Base-by-base conservation (phyloP, 1,140 invertebrate genomes). In the Drosophila aff. region DNA sequence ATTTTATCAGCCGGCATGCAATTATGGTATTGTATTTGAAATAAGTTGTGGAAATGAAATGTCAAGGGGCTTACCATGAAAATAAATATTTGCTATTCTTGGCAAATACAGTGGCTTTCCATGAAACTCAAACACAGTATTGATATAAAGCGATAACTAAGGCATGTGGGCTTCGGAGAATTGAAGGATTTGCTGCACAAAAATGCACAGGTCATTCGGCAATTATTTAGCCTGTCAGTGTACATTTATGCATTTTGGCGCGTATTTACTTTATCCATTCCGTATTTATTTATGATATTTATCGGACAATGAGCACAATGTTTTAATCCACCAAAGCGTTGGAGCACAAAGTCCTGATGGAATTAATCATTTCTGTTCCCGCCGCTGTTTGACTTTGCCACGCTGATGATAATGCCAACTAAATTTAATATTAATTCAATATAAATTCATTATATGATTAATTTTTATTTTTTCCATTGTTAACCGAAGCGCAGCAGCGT, bases 371-470 rank as follows among this genome's bases (percentile, higher is more conserved):
- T 90, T 72, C 64, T 62, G 46, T 62, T 63, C 52, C 46, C 40
- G 60, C 26, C 74, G 73, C 55, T 81, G 60, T 78, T 89, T 89
- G 81, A 89, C 72, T 89, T 76, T 77, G 79, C 26, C 21, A 8
- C 49, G 18, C 21, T 11, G 21, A 50, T 53, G 60, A 78, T 75
- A 55, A 49, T 62, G 64, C 40, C 60, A 62, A 50, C 73, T 78
- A 81, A 87, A 78, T 84, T 60, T 87, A 81, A 84, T 81, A 86
- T 87, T 82, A 89, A 89, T 87, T 84, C 65, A 89, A 81, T 90
- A 69, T 72, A 76, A 87, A 81, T 72, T 73, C 77, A 81, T 78
- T 84, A 78, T 67, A 46, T 59, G 73, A 89, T 84, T 89, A 81
- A 89, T 84, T 78, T 73, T 64, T 83, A 81, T 75, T 68, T 75